phyloP scores from a whole-genome alignment of 2,113 vertebrate genomes.

The Anhinga anhinga region DNA sequence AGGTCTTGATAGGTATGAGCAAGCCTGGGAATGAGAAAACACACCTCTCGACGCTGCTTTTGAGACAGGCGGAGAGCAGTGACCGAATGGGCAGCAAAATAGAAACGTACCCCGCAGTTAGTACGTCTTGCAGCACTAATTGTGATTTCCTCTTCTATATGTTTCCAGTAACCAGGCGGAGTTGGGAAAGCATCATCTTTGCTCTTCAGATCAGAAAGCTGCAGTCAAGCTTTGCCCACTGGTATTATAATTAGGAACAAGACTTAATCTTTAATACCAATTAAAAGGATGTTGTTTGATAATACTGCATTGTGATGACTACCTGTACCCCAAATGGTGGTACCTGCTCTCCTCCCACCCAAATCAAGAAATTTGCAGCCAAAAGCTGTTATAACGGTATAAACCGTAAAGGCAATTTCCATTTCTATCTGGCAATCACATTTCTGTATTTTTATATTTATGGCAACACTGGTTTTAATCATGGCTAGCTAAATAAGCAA shows the following conservation, averaged over 20 bases:
- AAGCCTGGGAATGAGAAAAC: not conserved
- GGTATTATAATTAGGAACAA: not conserved
- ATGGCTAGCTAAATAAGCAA: not conserved
- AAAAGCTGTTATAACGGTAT: not conserved
- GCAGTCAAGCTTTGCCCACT: not conserved
- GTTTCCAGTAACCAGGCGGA: rapidly evolving
- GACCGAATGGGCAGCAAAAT: rapidly evolving
- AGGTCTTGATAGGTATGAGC: rapidly evolving
- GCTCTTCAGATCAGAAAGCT: not conserved
- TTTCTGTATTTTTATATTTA: not conserved
- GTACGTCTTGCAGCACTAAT: not conserved
- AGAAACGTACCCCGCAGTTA: not conserved
- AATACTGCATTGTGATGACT: no score
- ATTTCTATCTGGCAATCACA: not conserved
- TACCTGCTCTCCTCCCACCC: not conserved
- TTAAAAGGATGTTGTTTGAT: not conserved
- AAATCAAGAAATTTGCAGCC: not conserved
- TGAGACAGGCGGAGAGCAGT: not conserved
- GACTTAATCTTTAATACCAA: not conserved
- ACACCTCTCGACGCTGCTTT: not conserved
- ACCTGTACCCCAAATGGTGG: not conserved
- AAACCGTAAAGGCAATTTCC: not conserved
- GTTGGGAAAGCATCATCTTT: not conserved
- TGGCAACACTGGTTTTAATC: not conserved
- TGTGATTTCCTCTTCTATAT: rapidly evolving